phyloP scores from a whole-genome alignment of 2,888 invertebrate species.

The Lutraria lutraria region DNA sequence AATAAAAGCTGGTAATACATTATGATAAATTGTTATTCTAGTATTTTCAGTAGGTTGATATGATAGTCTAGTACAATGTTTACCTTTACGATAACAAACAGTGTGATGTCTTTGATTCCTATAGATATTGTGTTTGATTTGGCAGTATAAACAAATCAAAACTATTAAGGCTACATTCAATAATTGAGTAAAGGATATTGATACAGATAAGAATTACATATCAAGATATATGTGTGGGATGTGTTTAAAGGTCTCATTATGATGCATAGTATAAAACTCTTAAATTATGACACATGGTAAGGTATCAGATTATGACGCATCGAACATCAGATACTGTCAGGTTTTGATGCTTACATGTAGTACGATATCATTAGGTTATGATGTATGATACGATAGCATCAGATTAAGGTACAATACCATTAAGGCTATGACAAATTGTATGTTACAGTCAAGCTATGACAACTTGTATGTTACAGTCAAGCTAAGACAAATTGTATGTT shows the following conservation, averaged over 20 bases:
- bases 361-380: too few relatives aligned
- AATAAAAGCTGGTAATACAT: conserved; percentile 4
- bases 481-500: too few relatives aligned
- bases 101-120: neutral
- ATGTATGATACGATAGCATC: too few relatives aligned
- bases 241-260: neutral
- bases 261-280: too few relatives aligned
- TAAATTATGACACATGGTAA: too few relatives aligned
- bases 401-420: too few relatives aligned
- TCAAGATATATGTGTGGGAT: neutral
- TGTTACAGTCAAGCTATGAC: too few relatives aligned
- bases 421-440: too few relatives aligned
- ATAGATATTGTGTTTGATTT: neutral
- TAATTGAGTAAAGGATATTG: neutral
- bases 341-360: too few relatives aligned
- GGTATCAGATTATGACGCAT: too few relatives aligned
- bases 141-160: neutral
- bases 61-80: neutral
- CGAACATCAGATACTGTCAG: too few relatives aligned
- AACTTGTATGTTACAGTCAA: too few relatives aligned
- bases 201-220: neutral
- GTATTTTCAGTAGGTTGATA: neutral
- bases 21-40: conserved; percentile 12
- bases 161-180: conserved; percentile 12
- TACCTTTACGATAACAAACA: neutral